Evolutionary conservation across 2,888 invertebrate species (phyloP).

Genomic region (Polia nebulosa): DNA sequence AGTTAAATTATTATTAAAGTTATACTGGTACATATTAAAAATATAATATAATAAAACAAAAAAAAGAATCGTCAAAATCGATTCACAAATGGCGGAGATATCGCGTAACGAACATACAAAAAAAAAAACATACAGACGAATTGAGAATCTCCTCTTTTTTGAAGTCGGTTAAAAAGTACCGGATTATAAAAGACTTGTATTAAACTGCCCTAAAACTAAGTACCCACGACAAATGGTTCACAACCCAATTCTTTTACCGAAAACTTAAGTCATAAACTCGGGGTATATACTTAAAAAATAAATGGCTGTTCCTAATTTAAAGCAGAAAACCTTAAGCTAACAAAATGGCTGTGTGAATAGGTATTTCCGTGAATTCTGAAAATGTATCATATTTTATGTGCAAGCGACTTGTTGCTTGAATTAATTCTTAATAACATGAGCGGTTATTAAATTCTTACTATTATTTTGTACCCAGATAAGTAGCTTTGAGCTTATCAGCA

Average conservation of each 20-base stretch:
- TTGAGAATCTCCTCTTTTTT: no score
- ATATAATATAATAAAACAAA: no score
- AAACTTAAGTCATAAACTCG: slow-evolving; percentile 44
- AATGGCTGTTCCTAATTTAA: slow-evolving; percentile 33
- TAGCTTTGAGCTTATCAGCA: no score
- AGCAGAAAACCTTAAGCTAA: not conserved
- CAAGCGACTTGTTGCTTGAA: slow-evolving; percentile 30
- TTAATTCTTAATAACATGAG: not conserved
- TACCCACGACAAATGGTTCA: slow-evolving; percentile 9
- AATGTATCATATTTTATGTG: slow-evolving; percentile 14
- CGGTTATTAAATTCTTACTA: no score
- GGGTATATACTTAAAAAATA: slow-evolving; percentile 29
- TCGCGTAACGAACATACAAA: no score
- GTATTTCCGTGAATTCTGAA: not conserved
- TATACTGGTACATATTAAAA: no score
- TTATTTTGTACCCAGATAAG: no score
- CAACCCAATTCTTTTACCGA: slow-evolving; percentile 5
- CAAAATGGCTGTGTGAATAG: slow-evolving; percentile 10
- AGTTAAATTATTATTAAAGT: no score
- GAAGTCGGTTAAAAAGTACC: not conserved
- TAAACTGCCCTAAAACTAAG: slow-evolving; percentile 1
- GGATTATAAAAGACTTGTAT: not conserved
- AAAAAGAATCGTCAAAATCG: no score
- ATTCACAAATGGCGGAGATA: no score
- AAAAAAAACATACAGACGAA: no score